Evolutionary conservation across 2,888 invertebrate genomes (phyloP), one percentile per base, ranked within the genome.

Genomic region (Cerceris ruficornis): DNA sequence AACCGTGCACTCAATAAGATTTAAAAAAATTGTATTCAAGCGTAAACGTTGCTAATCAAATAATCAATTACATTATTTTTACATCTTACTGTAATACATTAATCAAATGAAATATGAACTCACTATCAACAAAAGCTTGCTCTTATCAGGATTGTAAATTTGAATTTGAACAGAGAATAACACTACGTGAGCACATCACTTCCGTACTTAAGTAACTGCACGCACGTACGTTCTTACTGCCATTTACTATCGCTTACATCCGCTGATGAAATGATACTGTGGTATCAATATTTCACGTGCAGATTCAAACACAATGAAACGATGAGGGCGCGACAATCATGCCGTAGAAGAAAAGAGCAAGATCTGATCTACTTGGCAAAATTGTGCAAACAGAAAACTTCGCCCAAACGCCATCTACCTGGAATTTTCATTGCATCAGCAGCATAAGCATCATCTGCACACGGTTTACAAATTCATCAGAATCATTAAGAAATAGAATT

Each of bases 251-350:
- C 28, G 28, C 28, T 46, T 13, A 46, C 46, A 11, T 8, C 46
- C 46, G 5, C 46, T 11, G 13, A 8, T 46, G 11, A 52, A 8
- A 49, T 39, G 46, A 15, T 14, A 17, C 15, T 28, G 4, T 17
- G 14, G n/a, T 2, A 6, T 14, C 0, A n/a, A 58, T 15, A 54
- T 64, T 7, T 13, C 13, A 65, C 57, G 50, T 70, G 64, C 58
- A 52, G 73, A 67, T 67, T 61, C n/a, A 42, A 61, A 49, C 11
- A 17, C 9, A 2, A 8, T 7, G 9, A 15, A 13, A 59, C n/a
- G 1, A n/a, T 46, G 54, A 46, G 62, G 64, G 74, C 66, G 72
- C 52, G 57, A 52, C 73, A 1, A 59, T 54, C 43, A 49, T 60
- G 15, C 41, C 13, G 7, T 43, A 39, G 4, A 9, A 43, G 28